Evolutionary conservation across 2,113 vertebrate genomes (phyloP).

Genomic region (Haemorhous mexicanus): DNA sequence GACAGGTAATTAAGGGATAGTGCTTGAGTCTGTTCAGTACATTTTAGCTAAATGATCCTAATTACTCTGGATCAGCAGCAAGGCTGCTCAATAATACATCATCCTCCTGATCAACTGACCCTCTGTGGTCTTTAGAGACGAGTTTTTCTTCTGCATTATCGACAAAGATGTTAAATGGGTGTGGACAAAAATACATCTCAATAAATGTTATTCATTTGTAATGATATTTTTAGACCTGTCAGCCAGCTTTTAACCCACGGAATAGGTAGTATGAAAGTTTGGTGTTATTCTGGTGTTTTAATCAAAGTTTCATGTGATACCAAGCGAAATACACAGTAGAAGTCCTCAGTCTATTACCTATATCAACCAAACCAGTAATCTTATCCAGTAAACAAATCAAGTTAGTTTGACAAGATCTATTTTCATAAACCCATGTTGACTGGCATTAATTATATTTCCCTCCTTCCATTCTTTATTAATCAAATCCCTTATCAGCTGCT

Average conservation of each 20-base stretch:
- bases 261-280: neutral
- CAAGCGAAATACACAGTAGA: neutral
- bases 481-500: conserved; percentile 55
- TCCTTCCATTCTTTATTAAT: conserved; percentile 62
- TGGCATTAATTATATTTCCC: conserved; percentile 60
- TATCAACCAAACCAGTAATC: conserved; percentile 50
- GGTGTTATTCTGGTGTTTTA: neutral
- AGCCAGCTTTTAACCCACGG: neutral
- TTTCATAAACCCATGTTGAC: conserved; percentile 56
- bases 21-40: neutral
- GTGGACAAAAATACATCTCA: neutral
- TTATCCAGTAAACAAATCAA: conserved; percentile 47
- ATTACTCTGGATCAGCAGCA: neutral
- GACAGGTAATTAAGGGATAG: neutral
- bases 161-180: neutral
- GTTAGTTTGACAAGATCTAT: conserved; percentile 50
- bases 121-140: neutral
- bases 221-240: neutral
- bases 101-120: neutral
- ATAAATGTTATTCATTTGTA: neutral
- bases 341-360: neutral
- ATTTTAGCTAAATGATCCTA: neutral
- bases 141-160: neutral
- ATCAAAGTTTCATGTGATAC: neutral
- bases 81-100: neutral